Conservation (phyloP, 2,797 vertebrate species). For the Sandelia bainsii region DNA sequence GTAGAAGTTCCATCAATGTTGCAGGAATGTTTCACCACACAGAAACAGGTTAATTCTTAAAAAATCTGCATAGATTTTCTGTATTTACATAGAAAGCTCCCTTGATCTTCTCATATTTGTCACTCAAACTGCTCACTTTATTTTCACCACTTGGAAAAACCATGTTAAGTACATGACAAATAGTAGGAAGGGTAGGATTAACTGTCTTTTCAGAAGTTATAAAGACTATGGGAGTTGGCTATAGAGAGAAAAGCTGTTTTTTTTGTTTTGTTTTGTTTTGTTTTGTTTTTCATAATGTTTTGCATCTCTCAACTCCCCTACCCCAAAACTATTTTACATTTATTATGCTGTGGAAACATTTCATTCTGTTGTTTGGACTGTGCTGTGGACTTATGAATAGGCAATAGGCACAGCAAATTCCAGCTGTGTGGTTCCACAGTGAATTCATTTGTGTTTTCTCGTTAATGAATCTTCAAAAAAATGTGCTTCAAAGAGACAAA, state of each 20-base stretch:
- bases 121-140: constrained; percentile 17
- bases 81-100: constrained; percentile 6
- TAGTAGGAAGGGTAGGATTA: constrained; percentile 19
- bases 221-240: not conserved
- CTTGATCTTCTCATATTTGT: constrained; percentile 34
- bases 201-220: constrained; percentile 12
- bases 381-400: constrained; percentile 61
- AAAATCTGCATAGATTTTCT: constrained; percentile 6
- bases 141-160: constrained; percentile 9
- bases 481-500: constrained; percentile 49
- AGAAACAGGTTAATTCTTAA: constrained; percentile 16
- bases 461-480: constrained; percentile 47
- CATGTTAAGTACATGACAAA: constrained; percentile 41
- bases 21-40: not conserved
- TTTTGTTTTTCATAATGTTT: constrained; percentile 30
- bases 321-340: constrained; percentile 42
- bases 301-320: constrained; percentile 9
- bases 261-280: constrained; percentile 21
- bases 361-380: constrained; percentile 54
- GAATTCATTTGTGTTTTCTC: constrained; percentile 60
- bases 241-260: not conserved
- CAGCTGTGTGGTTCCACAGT: constrained; percentile 25
- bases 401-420: constrained; percentile 47
- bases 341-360: constrained; percentile 42
- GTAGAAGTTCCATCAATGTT: not conserved